Percentiles rank a stretch among this genome's conserved stretches.
Evolutionary conservation across 2,888 invertebrate species (phyloP).

Genomic region (Heteromurus nitidus): DNA sequence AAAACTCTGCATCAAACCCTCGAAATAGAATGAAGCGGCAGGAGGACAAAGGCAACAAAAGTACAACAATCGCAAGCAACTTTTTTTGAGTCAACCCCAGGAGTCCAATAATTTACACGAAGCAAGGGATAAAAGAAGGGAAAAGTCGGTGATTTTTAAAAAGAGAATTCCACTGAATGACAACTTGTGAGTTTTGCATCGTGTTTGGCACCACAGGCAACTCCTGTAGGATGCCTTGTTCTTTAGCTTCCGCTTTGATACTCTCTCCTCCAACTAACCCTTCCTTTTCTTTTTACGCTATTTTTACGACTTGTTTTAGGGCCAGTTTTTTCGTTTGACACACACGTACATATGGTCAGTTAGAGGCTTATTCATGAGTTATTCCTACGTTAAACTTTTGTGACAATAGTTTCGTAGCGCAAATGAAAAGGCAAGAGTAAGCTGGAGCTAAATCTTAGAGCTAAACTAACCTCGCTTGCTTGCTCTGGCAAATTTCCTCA

Average conservation of each 20-base stretch:
- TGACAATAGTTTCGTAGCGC: constrained; percentile 2
- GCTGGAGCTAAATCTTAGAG: too few relatives aligned
- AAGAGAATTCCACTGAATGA: constrained; percentile 57
- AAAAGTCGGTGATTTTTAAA: constrained; percentile 57
- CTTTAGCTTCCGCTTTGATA: constrained; percentile 33
- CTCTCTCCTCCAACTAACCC: constrained; percentile 37
- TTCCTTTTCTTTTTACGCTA: constrained; percentile 46
- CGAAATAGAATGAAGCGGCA: constrained; percentile 14
- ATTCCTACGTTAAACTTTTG: constrained; percentile 42
- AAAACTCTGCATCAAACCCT: background rate
- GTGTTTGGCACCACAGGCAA: constrained; percentile 59
- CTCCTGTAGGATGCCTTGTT: constrained; percentile 16
- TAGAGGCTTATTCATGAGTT: constrained; percentile 58
- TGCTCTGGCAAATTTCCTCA: too few relatives aligned
- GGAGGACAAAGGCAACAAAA: constrained; percentile 23
- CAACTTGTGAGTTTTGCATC: constrained; percentile 64
- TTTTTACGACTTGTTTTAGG: constrained; percentile 61
- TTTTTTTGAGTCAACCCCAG: constrained; percentile 54
- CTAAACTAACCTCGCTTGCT: too few relatives aligned
- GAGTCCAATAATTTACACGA: constrained; percentile 63
- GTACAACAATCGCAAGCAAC: constrained; percentile 23
- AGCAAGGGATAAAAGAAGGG: constrained; percentile 18
- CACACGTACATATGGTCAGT: constrained; percentile 61
- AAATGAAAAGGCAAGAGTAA: too few relatives aligned
- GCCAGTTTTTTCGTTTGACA: constrained; percentile 58